A percentile compares a stretch with the other conserved stretches of the same genome.
Evolutionary conservation across 2,113 vertebrate genomes (phyloP).

Genomic region (Ceyx melanurus): DNA sequence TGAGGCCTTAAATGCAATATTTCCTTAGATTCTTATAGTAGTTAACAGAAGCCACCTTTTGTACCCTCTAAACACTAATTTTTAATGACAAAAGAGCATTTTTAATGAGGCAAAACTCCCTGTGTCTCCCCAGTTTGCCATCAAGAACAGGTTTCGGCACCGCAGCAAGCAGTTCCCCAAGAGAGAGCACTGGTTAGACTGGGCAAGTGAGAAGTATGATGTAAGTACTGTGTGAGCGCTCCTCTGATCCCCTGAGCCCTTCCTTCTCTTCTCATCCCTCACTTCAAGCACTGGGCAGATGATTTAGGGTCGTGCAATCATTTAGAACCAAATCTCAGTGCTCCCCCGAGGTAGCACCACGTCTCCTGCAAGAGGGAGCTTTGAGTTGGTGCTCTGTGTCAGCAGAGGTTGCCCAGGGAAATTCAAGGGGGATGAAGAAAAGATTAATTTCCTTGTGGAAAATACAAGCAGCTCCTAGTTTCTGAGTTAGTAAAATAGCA

Average conservation of each 20-base stretch:
- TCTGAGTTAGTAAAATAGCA: neutral
- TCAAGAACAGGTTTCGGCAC: slow-evolving; percentile 88
- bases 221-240: slow-evolving; percentile 68
- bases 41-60: neutral
- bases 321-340: neutral
- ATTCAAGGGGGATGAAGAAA: neutral
- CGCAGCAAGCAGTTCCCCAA: slow-evolving; percentile 81
- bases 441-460: neutral
- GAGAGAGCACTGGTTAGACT: slow-evolving; percentile 95
- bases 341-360: neutral
- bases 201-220: slow-evolving; percentile 90
- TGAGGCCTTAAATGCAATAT: neutral
- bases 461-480: neutral
- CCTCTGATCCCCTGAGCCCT: neutral
- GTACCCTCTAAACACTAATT: neutral
- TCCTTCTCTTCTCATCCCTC: neutral
- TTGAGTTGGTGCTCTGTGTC: neutral
- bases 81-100: neutral
- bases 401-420: neutral
- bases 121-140: slow-evolving; percentile 83
- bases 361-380: neutral
- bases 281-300: neutral
- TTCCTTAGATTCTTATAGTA: neutral
- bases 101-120: neutral
- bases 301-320: neutral